Evolutionary conservation across 2,113 vertebrate genomes (phyloP), one percentile per base, ranked within the genome.

Genomic region (Polypterus bichir): DNA sequence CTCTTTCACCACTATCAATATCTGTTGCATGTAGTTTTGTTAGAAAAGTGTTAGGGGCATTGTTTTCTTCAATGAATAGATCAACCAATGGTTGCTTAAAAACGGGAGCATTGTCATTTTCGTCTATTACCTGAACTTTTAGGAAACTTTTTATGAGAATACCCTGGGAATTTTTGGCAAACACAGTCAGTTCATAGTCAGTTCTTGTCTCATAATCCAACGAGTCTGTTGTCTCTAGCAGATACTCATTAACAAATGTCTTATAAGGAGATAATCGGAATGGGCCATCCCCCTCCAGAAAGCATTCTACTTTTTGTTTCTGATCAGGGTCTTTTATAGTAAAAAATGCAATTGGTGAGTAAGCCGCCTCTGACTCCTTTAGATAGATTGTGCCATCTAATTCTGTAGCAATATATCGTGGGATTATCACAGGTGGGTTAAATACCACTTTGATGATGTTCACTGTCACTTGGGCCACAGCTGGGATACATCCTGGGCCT

Each of bases 291-390:
- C 91, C 87, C 54, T 99, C 91, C 72, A 99, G 75, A 73, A 86
- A 75, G 68, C 94, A 98, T 61, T 80, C 79, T 10, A 92, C 86
- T 61, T 77, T 84, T 62, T 88, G 88, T 65, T 85, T 90, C 11
- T 74, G 75, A 65, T 90, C 89, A 0, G 86, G 83, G 59, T 95
- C 94, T 74, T 88, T 93, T 49, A 98, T 76, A 1, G 92, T 95
- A 68, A 94, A 97, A 82, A 99, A 97, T 9, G 97, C 97, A 56
- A 99, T 86, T 0, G 95, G 97, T 47, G 94, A 87, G 69, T 92
- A 86, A 1, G 86, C 59, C 45, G 91, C 92, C 62, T 98, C 97
- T 6, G 92, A 74, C 69, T 99, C 97, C 66, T 88, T 97, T 68
- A 99, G 59, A 58, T 82, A 89, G n/a, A 98, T 83, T 11, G 93